Percentiles rank a stretch among this genome's conserved stretches.
These are phyloP conservation scores for Ascidia mentula DNA, from an alignment of 23 tunicate genomes.

Conservation along the genomic window DNA sequence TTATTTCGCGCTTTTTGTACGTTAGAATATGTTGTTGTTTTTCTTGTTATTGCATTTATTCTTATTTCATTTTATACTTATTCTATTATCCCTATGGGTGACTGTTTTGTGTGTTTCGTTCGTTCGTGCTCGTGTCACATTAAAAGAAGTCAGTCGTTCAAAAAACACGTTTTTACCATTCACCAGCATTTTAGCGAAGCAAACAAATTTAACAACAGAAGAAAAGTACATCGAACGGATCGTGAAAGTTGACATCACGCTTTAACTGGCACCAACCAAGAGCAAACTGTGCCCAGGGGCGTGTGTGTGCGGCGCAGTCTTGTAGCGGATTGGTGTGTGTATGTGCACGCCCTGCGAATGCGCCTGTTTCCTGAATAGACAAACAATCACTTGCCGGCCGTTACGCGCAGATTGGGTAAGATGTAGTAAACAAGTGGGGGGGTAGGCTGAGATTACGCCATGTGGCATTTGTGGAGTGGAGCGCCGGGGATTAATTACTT, in stretches of 20 bases:
- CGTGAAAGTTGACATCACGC: no score
- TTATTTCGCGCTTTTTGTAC: slow-evolving; percentile 10
- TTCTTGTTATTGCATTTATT: background rate
- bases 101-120: slow-evolving; percentile 5
- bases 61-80: background rate
- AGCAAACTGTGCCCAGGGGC: no score
- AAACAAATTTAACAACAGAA: no score
- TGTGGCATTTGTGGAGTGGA: no score
- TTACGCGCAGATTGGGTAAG: background rate
- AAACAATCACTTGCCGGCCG: slow-evolving; percentile 8
- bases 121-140: background rate
- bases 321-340: background rate
- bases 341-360: background rate
- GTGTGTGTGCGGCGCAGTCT: no score
- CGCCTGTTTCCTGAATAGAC: slow-evolving; percentile 11
- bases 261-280: no score
- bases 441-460: background rate
- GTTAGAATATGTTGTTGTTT: background rate
- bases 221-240: no score
- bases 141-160: slow-evolving; percentile 6
- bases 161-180: no score
- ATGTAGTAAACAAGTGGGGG: background rate
- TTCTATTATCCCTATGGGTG: background rate
- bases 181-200: no score
- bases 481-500: no score